Evolutionary conservation across 1,140 invertebrate genomes (phyloP).

Genomic region (Radopholus similis): DNA sequence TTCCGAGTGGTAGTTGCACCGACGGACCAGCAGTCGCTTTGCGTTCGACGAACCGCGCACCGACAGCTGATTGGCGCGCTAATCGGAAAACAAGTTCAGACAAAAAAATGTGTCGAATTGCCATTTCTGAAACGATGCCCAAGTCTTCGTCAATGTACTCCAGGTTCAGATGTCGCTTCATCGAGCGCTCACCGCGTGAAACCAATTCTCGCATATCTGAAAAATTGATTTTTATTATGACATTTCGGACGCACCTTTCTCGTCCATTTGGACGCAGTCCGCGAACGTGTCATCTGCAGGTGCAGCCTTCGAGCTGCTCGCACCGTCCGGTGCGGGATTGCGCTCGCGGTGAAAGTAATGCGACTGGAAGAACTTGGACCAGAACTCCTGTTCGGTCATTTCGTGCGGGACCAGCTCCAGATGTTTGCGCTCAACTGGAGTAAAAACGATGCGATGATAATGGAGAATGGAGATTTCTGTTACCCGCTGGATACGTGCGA

Average conservation of each 20-base stretch:
- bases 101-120: background rate
- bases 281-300: constrained; percentile 39
- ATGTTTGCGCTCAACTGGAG: constrained; percentile 85
- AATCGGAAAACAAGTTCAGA: background rate
- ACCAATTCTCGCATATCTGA: constrained; percentile 31
- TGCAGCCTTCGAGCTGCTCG: constrained; percentile 29
- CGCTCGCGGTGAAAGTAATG: constrained; percentile 98
- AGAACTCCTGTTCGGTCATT: constrained; percentile 92
- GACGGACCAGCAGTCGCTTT: constrained; percentile 32
- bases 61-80: constrained; percentile 12
- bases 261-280: constrained; percentile 46
- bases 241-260: constrained; percentile 23
- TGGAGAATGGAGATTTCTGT: constrained; percentile 23
- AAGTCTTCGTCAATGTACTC: constrained; percentile 35
- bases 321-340: constrained; percentile 29
- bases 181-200: constrained; percentile 18
- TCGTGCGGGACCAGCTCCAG: constrained; percentile 89
- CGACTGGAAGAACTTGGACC: constrained; percentile 98
- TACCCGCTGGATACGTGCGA: constrained; percentile 89
- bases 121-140: constrained; percentile 45
- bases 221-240: background rate
- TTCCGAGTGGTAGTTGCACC: constrained; percentile 58
- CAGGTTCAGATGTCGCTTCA: constrained; percentile 26
- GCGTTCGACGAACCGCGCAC: constrained; percentile 11
- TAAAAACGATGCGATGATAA: background rate